phyloP scores from a whole-genome alignment of 1,140 invertebrate genomes.

The Drosophila mauritiana region DNA sequence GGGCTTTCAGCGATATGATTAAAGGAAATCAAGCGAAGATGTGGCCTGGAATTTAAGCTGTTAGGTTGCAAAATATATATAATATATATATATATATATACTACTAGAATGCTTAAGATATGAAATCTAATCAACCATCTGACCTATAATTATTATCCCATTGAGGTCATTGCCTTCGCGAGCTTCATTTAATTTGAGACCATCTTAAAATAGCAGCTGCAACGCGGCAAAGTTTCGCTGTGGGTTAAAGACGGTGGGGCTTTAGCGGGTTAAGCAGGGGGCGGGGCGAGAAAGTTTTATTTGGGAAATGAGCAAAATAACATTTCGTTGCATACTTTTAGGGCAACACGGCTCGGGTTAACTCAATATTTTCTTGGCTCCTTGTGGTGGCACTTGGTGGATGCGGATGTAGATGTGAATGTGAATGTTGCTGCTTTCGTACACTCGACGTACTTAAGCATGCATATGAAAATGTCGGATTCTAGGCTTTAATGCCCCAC shows the following conservation, averaged over 20 bases:
- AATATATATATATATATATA: too few species aligned
- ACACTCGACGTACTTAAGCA: conserved; percentile 37
- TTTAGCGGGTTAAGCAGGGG: neutral
- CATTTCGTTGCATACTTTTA: conserved; percentile 52
- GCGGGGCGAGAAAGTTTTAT: conserved; percentile 24
- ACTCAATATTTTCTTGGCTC: conserved; percentile 55
- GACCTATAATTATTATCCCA: conserved; percentile 14
- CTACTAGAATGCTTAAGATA: too few species aligned
- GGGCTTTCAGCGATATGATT: neutral
- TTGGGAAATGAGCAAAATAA: conserved; percentile 44
- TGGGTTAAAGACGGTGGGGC: neutral
- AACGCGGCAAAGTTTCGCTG: conserved; percentile 14
- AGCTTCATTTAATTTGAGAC: conserved; percentile 31
- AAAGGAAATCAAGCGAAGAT: neutral
- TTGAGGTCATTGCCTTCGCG: conserved; percentile 30
- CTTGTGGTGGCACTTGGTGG: conserved; percentile 45
- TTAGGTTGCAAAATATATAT: too few species aligned
- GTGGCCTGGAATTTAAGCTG: too few species aligned
- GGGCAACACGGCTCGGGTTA: conserved; percentile 39
- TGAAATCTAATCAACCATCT: neutral
- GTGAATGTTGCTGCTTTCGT: neutral
- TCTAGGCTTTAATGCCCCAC: conserved; percentile 44
- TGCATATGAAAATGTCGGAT: conserved; percentile 46
- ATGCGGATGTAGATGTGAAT: neutral
- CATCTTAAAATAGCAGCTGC: conserved; percentile 23